A percentile compares a stretch with the other conserved stretches of the same genome.
These are phyloP conservation scores for Drosophila rufa DNA, from an alignment of 1,140 invertebrate genomes.

Conservation along the genomic window DNA sequence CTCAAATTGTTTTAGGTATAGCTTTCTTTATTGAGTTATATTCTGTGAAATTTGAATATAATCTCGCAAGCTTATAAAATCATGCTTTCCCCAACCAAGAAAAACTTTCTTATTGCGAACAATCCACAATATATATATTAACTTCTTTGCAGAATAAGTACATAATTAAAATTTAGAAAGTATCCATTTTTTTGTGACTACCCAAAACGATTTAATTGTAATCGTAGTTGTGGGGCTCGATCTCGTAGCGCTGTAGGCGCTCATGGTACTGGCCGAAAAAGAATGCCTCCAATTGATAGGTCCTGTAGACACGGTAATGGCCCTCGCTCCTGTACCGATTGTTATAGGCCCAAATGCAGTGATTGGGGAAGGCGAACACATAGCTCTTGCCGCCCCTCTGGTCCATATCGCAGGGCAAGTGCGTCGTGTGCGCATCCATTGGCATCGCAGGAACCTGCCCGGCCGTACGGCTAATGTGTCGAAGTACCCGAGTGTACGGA, in stretches of 20 bases:
- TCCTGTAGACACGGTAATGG: conserved; percentile 36
- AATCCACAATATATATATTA: not conserved
- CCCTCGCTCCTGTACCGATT: conserved; percentile 23
- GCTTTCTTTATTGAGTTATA: no score
- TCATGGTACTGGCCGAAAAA: conserved; percentile 50
- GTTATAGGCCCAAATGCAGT: conserved; percentile 49
- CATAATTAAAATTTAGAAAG: conserved; percentile 1
- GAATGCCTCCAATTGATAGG: conserved; percentile 39
- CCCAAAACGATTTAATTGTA: not conserved
- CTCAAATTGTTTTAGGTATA: no score
- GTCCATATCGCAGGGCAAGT: conserved; percentile 58
- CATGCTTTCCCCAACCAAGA: not conserved
- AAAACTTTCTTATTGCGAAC: not conserved
- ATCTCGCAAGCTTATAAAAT: no score
- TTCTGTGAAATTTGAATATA: no score
- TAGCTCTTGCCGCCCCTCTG: not conserved
- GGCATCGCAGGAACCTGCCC: conserved; percentile 6
- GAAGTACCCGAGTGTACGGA: not conserved
- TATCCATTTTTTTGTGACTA: not conserved
- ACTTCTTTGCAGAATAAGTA: not conserved
- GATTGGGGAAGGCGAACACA: conserved; percentile 28
- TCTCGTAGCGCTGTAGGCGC: conserved; percentile 30
- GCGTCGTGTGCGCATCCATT: conserved; percentile 19
- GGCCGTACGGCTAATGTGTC: conserved; percentile 18
- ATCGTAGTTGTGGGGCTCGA: conserved; percentile 26